Evolutionary conservation across 2,797 vertebrate species (phyloP).

Genomic region (Decapterus maruadsi): DNA sequence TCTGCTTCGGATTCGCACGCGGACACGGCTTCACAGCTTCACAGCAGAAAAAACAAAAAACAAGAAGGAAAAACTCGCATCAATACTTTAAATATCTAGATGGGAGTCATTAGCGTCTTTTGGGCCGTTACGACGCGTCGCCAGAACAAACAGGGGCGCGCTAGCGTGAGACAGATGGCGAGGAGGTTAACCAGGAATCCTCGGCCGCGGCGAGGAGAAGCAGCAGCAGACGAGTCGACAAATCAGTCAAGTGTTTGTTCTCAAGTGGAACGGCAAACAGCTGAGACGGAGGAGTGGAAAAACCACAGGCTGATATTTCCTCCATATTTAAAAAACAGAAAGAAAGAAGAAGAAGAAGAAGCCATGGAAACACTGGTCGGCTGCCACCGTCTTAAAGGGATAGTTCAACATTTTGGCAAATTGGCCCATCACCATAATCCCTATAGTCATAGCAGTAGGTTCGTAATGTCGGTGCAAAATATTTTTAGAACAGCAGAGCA

Average conservation of each 20-base stretch:
- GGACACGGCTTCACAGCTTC: constrained; percentile 38
- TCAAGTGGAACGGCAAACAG: constrained; percentile 49
- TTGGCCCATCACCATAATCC: no score
- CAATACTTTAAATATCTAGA: constrained; percentile 53
- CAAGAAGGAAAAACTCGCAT: neutral
- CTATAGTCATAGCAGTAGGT: no score
- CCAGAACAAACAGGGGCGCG: constrained; percentile 55
- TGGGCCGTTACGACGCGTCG: constrained; percentile 19
- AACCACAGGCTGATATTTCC: constrained; percentile 11
- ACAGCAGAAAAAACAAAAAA: constrained; percentile 36
- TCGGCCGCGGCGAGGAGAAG: constrained; percentile 5
- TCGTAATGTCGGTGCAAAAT: no score
- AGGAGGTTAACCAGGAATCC: constrained; percentile 38
- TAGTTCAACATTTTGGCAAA: no score
- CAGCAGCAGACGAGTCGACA: constrained; percentile 52
- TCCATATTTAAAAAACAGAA: constrained; percentile 4
- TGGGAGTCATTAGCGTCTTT: constrained; percentile 56
- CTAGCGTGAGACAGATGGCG: constrained; percentile 46
- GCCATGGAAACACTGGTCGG: neutral
- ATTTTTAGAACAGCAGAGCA: no score
- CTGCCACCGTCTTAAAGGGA: constrained; percentile 13
- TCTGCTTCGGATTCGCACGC: constrained; percentile 68
- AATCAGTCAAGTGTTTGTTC: constrained; percentile 54
- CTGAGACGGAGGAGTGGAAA: constrained; percentile 42
- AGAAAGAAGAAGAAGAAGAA: no score